A percentile compares a stretch with the other conserved stretches of the same genome.
These are phyloP conservation scores for Zaprionus lachaisei DNA, from an alignment of 1,140 invertebrate genomes.

Conservation along the genomic window DNA sequence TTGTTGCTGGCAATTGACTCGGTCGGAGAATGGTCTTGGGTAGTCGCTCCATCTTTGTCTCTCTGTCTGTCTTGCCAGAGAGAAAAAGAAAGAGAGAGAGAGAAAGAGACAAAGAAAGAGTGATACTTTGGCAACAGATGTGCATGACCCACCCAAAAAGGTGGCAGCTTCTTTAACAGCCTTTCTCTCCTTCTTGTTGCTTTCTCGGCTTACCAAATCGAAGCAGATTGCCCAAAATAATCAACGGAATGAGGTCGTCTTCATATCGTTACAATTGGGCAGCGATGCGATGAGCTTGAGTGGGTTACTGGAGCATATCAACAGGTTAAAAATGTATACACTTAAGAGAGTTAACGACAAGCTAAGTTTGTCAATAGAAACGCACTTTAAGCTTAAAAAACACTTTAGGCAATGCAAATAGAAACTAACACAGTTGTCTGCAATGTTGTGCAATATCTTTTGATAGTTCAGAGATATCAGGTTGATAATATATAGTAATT, in stretches of 20 bases:
- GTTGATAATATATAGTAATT: too few species aligned
- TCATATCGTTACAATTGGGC: background rate
- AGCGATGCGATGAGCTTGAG: slow-evolving; percentile 3
- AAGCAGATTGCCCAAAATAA: slow-evolving; percentile 4
- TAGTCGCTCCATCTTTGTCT: background rate
- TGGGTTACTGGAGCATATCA: slow-evolving; percentile 2
- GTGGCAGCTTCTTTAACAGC: background rate
- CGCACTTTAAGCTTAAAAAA: background rate
- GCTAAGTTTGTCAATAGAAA: background rate
- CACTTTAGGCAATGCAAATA: too few species aligned
- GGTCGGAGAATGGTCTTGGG: slow-evolving; percentile 28
- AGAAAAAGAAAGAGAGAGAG: background rate
- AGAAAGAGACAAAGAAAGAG: background rate
- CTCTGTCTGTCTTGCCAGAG: background rate
- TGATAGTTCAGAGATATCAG: too few species aligned
- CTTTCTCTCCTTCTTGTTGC: background rate
- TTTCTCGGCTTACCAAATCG: background rate
- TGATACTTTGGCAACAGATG: slow-evolving; percentile 27
- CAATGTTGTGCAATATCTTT: too few species aligned
- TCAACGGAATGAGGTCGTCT: slow-evolving; percentile 3
- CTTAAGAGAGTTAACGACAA: background rate
- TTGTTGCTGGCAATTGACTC: slow-evolving; percentile 36
- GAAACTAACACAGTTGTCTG: too few species aligned
- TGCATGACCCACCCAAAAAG: background rate
- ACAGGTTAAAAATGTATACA: background rate